A percentile compares a stretch with the other conserved stretches of the same genome.
These are phyloP conservation scores for Liodrosophila aerea DNA, from an alignment of 2,888 invertebrate species.

Conservation along the genomic window DNA sequence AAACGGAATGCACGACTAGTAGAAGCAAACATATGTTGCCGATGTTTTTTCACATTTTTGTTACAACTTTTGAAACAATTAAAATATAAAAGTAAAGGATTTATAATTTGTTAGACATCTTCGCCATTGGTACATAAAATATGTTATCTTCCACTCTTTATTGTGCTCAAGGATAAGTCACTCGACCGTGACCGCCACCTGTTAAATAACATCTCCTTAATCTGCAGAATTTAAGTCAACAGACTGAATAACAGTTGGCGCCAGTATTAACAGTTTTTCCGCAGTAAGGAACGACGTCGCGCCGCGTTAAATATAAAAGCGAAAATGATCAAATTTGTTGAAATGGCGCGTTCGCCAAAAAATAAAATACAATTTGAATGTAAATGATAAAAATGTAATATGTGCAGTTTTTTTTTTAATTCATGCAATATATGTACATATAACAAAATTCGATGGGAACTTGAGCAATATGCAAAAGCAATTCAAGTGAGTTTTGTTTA, in stretches of 20 bases:
- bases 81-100: too few species aligned
- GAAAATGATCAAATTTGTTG: constrained; percentile 41
- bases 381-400: too few species aligned
- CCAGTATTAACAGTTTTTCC: constrained; percentile 46
- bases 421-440: too few species aligned
- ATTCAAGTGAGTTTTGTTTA: too few species aligned
- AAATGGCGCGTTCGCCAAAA: constrained; percentile 37
- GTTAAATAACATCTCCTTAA: constrained; percentile 49
- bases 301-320: constrained; percentile 51
- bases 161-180: not conserved
- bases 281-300: constrained; percentile 51
- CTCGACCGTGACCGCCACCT: constrained; percentile 32
- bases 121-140: constrained; percentile 12
- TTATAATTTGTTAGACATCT: too few species aligned
- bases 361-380: too few species aligned
- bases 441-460: too few species aligned
- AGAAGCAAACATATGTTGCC: constrained; percentile 42
- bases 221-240: constrained; percentile 52
- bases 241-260: constrained; percentile 50
- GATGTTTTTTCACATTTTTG: too few species aligned
- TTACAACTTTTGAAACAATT: too few species aligned
- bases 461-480: too few species aligned
- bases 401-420: too few species aligned
- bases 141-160: constrained; percentile 12
- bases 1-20: constrained; percentile 34